Base-by-base conservation (phyloP, 2,888 invertebrate genomes). In the Melinopterus prodromus region DNA sequence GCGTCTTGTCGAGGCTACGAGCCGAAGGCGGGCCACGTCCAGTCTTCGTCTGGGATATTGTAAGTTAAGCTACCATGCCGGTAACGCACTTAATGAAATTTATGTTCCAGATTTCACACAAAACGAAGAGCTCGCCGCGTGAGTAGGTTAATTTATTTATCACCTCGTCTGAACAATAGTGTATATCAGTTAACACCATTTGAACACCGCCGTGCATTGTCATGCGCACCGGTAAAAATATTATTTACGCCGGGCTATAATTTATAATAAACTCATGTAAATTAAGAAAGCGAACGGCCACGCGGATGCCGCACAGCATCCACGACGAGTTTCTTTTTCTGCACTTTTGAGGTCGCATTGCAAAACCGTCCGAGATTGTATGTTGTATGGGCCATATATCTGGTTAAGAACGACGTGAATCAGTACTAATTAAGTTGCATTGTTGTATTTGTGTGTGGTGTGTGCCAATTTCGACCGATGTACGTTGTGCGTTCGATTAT, bases 61-160 rank as follows among this genome's bases (percentile, higher is more conserved):
- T 80, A 82, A 80, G 82, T 84, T 86, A 86, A 86, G 87, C 88
- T 88, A 87, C 88, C 87, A 88, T 87, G 87, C 87, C 88, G 85
- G 88, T 88, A 88, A 88, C 86, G 88, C 87, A 88, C 87, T 88
- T 87, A 87, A 88, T 87, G 87, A 87, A 87, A 88, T 88, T 88
- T 88, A 88, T 88, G 85, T 87, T 85, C 85, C 84, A 86, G 87
- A 87, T 87, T 88, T 87, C 86, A 85, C 85, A 84, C 85, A 85
- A 86, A 86, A 86, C 86, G 86, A 87, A 86, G 85, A 85, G 84
- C 84, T 84, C 84, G 83, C 74, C 74, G 74, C 16, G 74, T 26
- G 86, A 85, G 87, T 87, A 86, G 86, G 86, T 85, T 88, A 88
- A 88, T 88, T 87, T 88, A 88, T 88, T 88, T 88, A 88, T 88